phyloP scores from a whole-genome alignment of 2,888 invertebrate genomes.

The Callinectes sapidus region DNA sequence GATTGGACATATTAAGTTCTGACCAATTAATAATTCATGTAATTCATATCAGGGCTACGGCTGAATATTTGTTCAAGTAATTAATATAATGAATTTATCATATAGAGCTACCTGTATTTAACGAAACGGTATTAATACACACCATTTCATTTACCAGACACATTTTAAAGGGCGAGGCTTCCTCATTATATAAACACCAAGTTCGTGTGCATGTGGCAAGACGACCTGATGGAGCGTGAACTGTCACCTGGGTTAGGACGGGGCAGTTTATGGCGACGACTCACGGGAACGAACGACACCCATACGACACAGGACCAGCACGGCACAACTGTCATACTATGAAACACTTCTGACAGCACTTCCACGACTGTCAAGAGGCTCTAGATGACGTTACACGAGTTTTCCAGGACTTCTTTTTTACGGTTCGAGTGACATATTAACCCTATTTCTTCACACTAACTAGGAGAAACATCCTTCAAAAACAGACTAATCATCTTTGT shows the following conservation, averaged over 20 bases:
- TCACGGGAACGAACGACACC: not conserved
- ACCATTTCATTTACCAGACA: not conserved
- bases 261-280: not conserved
- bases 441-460: no score
- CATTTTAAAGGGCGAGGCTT: not conserved
- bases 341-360: not conserved
- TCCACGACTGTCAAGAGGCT: not conserved
- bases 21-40: constrained; percentile 20
- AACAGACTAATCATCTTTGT: no score
- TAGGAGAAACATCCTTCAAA: no score
- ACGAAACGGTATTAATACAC: not conserved
- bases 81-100: constrained; percentile 33
- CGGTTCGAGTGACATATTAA: no score
- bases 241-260: not conserved
- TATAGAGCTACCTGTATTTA: not conserved
- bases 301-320: not conserved
- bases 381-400: no score
- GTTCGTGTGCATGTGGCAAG: not conserved
- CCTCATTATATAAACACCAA: not conserved
- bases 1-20: constrained; percentile 7
- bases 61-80: constrained; percentile 33
- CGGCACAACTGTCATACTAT: no score
- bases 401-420: no score
- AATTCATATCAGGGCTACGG: constrained; percentile 11
- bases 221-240: not conserved